Evolutionary conservation across 1,140 invertebrate genomes (phyloP), one percentile per base, ranked within the genome.

Genomic region (Oryctes rhinoceros): DNA sequence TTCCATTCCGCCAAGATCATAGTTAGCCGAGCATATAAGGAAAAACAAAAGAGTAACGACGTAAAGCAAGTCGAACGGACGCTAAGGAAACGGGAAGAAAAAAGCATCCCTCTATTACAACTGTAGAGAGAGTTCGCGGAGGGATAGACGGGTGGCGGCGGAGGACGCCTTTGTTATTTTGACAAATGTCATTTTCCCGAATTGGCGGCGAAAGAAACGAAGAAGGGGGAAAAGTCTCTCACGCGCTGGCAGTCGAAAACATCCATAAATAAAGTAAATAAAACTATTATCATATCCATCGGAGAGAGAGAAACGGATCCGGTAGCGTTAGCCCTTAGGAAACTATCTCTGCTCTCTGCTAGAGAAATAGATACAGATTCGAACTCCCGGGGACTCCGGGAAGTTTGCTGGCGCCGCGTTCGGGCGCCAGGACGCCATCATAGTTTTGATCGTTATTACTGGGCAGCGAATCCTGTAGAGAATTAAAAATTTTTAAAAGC

Each of bases 231-330:
- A n/a, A 18, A 7, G 53, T 18, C 18, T 18, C 18, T n/a, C 18
- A n/a, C 18, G 20, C 18, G 53, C 53, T 24, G 80, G 83, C 71
- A 84, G 83, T 82, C 81, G 81, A 84, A 85, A 84, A 85, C 85
- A 85, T 83, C 85, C 84, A 85, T 85, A 85, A 85, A 85, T 84
- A 85, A 85, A 85, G 82, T 83, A 85, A 85, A 85, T 85, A 85
- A 85, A 85, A 85, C 83, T 84, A 84, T 85, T 82, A 83, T 84
- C 81, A 79, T 81, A 79, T 75, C 78, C 78, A 79, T n/a, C 18
- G 39, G 62, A 18, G 62, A 48, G 67, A 67, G 47, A 67, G 39
- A 18, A 59, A 15, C 53, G 13, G 53, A 13, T 18, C 6, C 53
- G 4, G 39, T n/a, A 48, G 67, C 67, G n/a, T 74, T 74, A 11